Evolutionary conservation across 2,888 invertebrate species (phyloP).

Genomic region (Pollenia griseotomentosa): DNA sequence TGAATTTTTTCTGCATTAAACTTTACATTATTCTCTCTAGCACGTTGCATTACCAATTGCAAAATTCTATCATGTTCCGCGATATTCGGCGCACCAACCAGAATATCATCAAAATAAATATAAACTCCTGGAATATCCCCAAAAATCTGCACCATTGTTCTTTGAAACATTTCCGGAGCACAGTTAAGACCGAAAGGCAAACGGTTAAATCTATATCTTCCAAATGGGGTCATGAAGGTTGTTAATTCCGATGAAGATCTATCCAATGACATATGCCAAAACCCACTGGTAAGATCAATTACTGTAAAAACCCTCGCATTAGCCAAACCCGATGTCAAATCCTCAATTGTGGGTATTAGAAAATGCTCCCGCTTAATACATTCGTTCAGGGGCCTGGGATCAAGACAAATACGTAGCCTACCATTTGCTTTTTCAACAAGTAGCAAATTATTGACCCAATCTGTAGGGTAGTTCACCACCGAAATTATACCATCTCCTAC

Average conservation of each 20-base stretch:
- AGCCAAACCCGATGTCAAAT: slow-evolving; percentile 55
- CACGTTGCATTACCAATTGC: not conserved
- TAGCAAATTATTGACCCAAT: no score
- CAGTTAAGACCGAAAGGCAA: slow-evolving; percentile 70
- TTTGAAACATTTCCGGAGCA: no score
- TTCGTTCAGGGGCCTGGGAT: not conserved
- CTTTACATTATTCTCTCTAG: not conserved
- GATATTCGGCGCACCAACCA: slow-evolving; percentile 7
- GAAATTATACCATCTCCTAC: not conserved
- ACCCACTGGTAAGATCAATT: slow-evolving; percentile 47
- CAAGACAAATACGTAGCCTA: no score
- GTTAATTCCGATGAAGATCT: slow-evolving; percentile 60
- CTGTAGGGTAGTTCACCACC: no score
- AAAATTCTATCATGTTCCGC: slow-evolving; percentile 35
- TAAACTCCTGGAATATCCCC: slow-evolving; percentile 79
- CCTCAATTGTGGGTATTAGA: slow-evolving; percentile 71
- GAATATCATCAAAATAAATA: slow-evolving; percentile 78
- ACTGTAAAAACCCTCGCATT: slow-evolving; percentile 55
- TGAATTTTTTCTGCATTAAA: slow-evolving; percentile 27
- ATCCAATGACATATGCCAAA: slow-evolving; percentile 4
- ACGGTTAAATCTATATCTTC: slow-evolving; percentile 75
- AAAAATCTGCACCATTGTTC: slow-evolving; percentile 73
- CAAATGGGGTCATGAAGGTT: slow-evolving; percentile 66
- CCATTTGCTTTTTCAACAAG: no score
- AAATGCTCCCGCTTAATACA: slow-evolving; percentile 55